These are phyloP conservation scores for Echeneis naucrates DNA, from an alignment of 2,797 vertebrate genomes.

Conservation along the genomic window DNA sequence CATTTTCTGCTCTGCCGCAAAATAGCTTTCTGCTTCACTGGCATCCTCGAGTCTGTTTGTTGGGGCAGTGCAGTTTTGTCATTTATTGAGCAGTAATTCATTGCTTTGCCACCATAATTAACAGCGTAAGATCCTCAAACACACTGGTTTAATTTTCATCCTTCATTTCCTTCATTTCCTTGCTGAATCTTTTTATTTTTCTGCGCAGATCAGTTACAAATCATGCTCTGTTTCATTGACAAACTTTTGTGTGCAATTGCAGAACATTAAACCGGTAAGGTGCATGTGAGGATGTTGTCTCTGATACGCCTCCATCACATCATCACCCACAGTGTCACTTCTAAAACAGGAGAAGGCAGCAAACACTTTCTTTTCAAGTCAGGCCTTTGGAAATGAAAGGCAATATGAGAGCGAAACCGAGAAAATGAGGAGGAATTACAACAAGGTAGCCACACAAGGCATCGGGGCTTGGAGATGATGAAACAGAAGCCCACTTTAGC, in stretches of 20 bases:
- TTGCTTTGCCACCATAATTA: slow-evolving; percentile 53
- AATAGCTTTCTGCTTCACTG: slow-evolving; percentile 76
- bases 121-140: slow-evolving; percentile 47
- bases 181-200: slow-evolving; percentile 1
- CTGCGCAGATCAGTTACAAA: slow-evolving; percentile 25
- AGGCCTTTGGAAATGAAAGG: slow-evolving; percentile 68
- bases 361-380: slow-evolving; percentile 69
- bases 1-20: slow-evolving; percentile 77
- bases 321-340: slow-evolving; percentile 77
- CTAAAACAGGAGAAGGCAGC: slow-evolving; percentile 63
- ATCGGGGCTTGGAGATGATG: slow-evolving; percentile 71
- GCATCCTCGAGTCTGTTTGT: slow-evolving; percentile 61
- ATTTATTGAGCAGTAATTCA: slow-evolving; percentile 69
- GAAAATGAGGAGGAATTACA: slow-evolving; percentile 79
- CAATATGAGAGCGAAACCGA: slow-evolving; percentile 60
- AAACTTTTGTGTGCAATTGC: slow-evolving; percentile 74
- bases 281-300: slow-evolving; percentile 66
- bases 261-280: slow-evolving; percentile 62
- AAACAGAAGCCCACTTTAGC: slow-evolving; percentile 83
- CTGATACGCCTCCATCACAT: slow-evolving; percentile 67
- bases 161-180: slow-evolving; percentile 38
- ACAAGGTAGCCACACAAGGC: slow-evolving; percentile 77
- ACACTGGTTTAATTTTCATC: slow-evolving; percentile 27
- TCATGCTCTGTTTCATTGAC: slow-evolving; percentile 60
- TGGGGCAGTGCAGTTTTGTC: slow-evolving; percentile 64